Percentiles rank a stretch among this genome's conserved stretches.
These are phyloP conservation scores for Muscicapa striata DNA, from an alignment of 2,797 vertebrate species.

Conservation along the genomic window DNA sequence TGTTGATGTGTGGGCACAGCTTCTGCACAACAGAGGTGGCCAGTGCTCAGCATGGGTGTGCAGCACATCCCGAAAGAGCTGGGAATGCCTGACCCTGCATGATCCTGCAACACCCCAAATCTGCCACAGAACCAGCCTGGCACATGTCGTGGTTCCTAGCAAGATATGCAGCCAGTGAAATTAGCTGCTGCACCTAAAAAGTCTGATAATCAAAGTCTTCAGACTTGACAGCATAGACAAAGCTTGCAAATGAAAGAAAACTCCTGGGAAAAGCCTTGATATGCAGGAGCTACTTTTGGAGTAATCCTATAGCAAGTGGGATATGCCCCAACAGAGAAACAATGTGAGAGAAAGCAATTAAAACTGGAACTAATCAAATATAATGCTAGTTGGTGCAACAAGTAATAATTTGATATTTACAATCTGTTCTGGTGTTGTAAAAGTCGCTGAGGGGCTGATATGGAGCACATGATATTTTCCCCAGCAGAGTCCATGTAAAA, in stretches of 20 bases:
- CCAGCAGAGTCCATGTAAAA: background rate
- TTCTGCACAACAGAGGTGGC: background rate
- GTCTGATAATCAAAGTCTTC: background rate
- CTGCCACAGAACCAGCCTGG: background rate
- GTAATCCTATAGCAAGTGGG: background rate
- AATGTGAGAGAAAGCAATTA: conserved; percentile 11
- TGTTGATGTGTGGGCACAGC: rapidly evolving
- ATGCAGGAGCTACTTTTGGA: background rate
- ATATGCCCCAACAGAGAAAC: background rate
- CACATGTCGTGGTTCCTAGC: rapidly evolving
- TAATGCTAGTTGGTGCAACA: conserved; percentile 3
- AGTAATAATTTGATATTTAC: conserved; percentile 36
- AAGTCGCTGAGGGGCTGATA: background rate
- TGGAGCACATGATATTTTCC: rapidly evolving
- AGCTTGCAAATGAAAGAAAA: background rate
- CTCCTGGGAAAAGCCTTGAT: background rate
- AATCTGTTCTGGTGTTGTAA: conserved; percentile 14
- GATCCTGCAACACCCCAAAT: rapidly evolving
- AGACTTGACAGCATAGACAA: rapidly evolving
- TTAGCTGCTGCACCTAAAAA: background rate
- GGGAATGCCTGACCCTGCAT: rapidly evolving
- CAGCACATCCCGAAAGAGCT: rapidly evolving
- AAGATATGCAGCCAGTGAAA: background rate
- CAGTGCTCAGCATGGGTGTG: rapidly evolving
- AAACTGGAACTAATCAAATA: conserved; percentile 19